A percentile compares a stretch with the other conserved stretches of the same genome.
Conservation (phyloP, 2,113 vertebrate species). For the Dryoscopus gambensis region DNA sequence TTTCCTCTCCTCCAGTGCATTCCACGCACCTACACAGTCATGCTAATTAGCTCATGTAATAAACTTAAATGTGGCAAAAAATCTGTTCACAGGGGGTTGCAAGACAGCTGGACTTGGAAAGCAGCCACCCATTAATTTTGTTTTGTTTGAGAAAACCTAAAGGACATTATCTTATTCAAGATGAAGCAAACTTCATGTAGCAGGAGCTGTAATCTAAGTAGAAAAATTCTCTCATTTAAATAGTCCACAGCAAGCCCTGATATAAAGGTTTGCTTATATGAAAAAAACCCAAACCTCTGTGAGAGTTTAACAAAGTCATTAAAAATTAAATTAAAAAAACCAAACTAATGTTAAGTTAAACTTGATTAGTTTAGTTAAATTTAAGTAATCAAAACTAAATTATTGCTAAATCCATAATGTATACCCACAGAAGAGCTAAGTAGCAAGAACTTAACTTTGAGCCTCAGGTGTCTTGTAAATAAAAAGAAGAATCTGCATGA, state of each 20-base stretch:
- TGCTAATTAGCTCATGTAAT: constrained; percentile 40
- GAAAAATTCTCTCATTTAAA: not conserved
- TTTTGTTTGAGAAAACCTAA: constrained; percentile 37
- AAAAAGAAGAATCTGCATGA: not conserved
- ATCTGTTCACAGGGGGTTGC: constrained; percentile 30
- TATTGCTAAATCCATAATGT: accelerated
- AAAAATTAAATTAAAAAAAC: not conserved
- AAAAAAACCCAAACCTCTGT: not conserved
- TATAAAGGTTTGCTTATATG: not conserved
- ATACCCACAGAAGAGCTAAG: not conserved
- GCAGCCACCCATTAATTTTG: not conserved
- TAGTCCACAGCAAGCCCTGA: not conserved
- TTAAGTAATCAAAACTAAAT: not conserved
- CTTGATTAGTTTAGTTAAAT: not conserved
- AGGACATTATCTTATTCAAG: not conserved
- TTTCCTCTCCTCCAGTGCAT: constrained; percentile 29
- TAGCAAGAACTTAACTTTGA: not conserved
- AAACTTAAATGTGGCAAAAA: constrained; percentile 36
- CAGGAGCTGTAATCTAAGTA: not conserved
- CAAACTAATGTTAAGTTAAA: not conserved
- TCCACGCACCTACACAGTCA: constrained; percentile 45
- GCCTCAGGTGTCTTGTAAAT: not conserved
- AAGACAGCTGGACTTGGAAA: constrained; percentile 33
- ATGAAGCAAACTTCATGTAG: not conserved
- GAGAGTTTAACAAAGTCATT: not conserved